Evolutionary conservation across 2,888 invertebrate genomes (phyloP), one percentile per base, ranked within the genome.

Genomic region (Dorcus hopei): DNA sequence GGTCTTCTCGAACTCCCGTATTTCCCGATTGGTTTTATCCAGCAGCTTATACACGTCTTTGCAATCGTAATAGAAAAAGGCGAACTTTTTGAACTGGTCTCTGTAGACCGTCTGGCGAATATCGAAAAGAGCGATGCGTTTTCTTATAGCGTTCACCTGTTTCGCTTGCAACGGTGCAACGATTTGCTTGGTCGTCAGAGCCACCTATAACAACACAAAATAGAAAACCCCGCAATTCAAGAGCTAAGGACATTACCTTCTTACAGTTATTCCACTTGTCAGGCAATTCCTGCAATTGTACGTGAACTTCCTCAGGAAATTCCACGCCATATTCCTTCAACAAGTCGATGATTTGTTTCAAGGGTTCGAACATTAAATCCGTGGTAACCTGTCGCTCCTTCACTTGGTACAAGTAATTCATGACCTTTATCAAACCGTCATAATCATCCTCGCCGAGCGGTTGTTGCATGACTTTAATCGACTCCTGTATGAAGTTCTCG

Each of bases 281-380:
- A 0, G 97, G 97, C 45, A 97, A 80, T 68, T 93, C 88, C 74
- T 90, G 84, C 67, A 89, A 72, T 81, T 90, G 89, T 43, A 90
- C 84, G 65, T 89, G 83, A 1, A 87, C 82, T 65, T 89, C 88
- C 65, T 95, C 93, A 0, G 88, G 85, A 77, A 97, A 90, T 67
- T 93, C 91, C 16, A 94, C 91, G n/a, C 90, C 89, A 70, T 95
- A 96, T 1, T 86, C 83, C 70, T 88, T 89, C 8, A 97, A 82
- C 8, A 96, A 81, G 61, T 93, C 89, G 50, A 96, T 93, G 45
- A 91, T 93, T 67, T 92, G 89, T 61, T 90, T 87, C 0, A 96
- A 79, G 0, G 95, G 95, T 38, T 91, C 93, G 74, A 97, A 97
- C 91, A 95, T 93, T 42, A 83, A 85, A 67, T 95, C 95, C 1